phyloP scores from a whole-genome alignment of 2,888 invertebrate genomes.

The Agrochola circellaris region DNA sequence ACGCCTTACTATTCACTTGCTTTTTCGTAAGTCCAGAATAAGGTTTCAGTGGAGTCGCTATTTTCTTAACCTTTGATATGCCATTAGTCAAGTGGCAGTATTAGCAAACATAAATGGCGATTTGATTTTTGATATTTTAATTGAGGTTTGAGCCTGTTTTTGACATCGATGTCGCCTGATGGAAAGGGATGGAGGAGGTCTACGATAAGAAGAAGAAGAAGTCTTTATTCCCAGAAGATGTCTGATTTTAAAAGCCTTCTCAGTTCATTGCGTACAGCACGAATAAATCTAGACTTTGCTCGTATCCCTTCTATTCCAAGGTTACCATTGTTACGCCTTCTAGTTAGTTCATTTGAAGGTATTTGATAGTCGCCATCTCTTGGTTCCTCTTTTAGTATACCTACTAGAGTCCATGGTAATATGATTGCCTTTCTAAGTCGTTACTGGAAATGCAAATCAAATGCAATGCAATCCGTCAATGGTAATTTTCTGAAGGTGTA shows the following conservation, averaged over 20 bases:
- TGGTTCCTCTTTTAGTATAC: not conserved
- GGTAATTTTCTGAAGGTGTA: not conserved
- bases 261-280: not conserved
- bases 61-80: not conserved
- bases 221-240: not conserved
- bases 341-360: not conserved
- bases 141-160: not conserved
- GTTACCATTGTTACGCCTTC: no score
- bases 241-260: not conserved
- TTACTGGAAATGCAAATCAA: not conserved
- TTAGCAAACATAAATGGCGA: not conserved
- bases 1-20: constrained; percentile 76
- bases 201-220: not conserved
- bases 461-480: not conserved
- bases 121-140: no score
- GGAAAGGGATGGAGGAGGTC: not conserved
- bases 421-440: not conserved
- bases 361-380: not conserved
- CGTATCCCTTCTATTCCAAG: not conserved
- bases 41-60: constrained; percentile 67
- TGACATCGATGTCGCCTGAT: no score
- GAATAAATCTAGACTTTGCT: not conserved
- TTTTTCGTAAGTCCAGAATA: constrained; percentile 70
- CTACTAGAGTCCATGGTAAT: no score
- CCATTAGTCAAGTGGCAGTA: not conserved